Evolutionary conservation across 2,888 invertebrate genomes (phyloP).

Genomic region (Netelia virgata): DNA sequence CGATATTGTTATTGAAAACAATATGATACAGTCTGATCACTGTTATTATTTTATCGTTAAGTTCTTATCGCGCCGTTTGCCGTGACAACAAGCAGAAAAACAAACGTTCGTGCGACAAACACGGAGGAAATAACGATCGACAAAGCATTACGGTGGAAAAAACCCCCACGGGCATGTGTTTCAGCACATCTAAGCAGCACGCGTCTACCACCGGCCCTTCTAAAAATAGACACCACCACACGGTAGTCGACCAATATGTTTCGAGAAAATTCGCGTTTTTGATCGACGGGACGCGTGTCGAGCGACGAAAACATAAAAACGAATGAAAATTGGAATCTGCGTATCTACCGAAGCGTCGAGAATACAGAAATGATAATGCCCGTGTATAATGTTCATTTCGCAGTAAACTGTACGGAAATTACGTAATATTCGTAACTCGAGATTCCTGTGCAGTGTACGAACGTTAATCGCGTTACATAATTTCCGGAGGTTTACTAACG

Average conservation of each 20-base stretch:
- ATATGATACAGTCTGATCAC: neutral
- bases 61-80: slow-evolving; percentile 20
- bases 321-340: no score
- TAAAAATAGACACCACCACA: slow-evolving; percentile 27
- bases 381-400: no score
- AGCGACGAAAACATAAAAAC: neutral
- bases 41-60: slow-evolving; percentile 16
- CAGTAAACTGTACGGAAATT: no score
- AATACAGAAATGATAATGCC: no score
- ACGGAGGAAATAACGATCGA: slow-evolving; percentile 22
- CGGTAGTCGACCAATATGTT: slow-evolving; percentile 17
- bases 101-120: slow-evolving; percentile 4
- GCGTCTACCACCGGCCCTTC: slow-evolving; percentile 30
- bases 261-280: slow-evolving; percentile 29
- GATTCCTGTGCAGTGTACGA: neutral
- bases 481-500: neutral
- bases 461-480: neutral
- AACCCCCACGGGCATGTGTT: slow-evolving; percentile 24
- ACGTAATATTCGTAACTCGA: neutral
- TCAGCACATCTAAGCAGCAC: neutral
- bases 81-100: slow-evolving; percentile 26
- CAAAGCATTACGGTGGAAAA: slow-evolving; percentile 9
- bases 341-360: no score
- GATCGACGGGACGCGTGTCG: neutral
- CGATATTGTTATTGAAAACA: slow-evolving; percentile 3